Percentiles rank a stretch among this genome's conserved stretches.
phyloP scores from a whole-genome alignment of 1,140 invertebrate species.

The Ceratosolen fusciceps region DNA sequence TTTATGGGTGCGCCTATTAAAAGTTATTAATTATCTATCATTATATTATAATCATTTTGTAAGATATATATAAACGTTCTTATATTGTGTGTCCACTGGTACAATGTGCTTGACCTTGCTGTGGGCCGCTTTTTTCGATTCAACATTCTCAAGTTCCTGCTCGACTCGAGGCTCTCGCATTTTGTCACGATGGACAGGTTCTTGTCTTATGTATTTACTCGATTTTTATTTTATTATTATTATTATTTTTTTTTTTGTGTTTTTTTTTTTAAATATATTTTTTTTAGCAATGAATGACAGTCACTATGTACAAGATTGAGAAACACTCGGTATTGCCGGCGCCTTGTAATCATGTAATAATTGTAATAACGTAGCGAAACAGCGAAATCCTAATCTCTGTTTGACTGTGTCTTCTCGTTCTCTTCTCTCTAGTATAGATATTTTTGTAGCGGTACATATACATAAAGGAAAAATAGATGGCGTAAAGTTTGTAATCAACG shows the following conservation, averaged over 20 bases:
- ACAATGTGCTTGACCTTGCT: slow-evolving; percentile 44
- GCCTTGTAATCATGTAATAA: slow-evolving; percentile 46
- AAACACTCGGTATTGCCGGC: slow-evolving; percentile 44
- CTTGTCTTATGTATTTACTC: slow-evolving; percentile 47
- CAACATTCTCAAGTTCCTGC: slow-evolving; percentile 50
- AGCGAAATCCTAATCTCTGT: slow-evolving; percentile 43
- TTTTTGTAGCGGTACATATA: slow-evolving; percentile 48
- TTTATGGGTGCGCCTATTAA: slow-evolving; percentile 23
- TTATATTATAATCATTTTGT: slow-evolving; percentile 50
- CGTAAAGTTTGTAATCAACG: slow-evolving; percentile 37
- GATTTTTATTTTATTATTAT: slow-evolving; percentile 40
- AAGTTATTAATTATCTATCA: slow-evolving; percentile 43
- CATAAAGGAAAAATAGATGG: slow-evolving; percentile 33
- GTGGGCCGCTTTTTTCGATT: slow-evolving; percentile 45
- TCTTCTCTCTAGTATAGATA: slow-evolving; percentile 49
- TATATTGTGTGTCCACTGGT: slow-evolving; percentile 46
- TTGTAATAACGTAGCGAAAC: slow-evolving; percentile 46
- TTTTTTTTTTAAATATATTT: slow-evolving; percentile 25
- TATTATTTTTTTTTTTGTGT: slow-evolving; percentile 37
- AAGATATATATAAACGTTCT: slow-evolving; percentile 49
- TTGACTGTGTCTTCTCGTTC: slow-evolving; percentile 37
- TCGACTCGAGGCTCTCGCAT: slow-evolving; percentile 50
- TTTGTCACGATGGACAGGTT: slow-evolving; percentile 48
- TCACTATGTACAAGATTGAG: slow-evolving; percentile 48
- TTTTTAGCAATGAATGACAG: slow-evolving; percentile 48